Percentiles rank a stretch among this genome's conserved stretches.
Evolutionary conservation across 2,113 vertebrate genomes (phyloP).

Genomic region (Vidua chalybeata): DNA sequence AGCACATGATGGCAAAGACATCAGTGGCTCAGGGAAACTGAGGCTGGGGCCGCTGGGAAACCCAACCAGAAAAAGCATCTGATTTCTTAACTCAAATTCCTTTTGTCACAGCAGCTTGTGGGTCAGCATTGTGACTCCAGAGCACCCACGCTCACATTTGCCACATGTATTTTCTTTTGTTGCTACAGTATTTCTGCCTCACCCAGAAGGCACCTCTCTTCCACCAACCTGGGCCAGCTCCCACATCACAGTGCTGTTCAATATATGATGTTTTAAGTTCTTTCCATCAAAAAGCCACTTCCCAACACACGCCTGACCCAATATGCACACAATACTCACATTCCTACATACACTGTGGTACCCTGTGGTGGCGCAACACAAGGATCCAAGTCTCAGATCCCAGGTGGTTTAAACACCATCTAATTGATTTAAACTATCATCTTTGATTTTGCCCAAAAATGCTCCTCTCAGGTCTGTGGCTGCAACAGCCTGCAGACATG

Average conservation of each 20-base stretch:
- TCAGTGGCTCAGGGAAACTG: background rate
- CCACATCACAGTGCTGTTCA: background rate
- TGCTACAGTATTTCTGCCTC: background rate
- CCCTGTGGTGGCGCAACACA: rapidly evolving
- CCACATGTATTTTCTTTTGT: rapidly evolving
- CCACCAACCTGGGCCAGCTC: background rate
- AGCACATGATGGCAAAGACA: background rate
- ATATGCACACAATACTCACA: rapidly evolving
- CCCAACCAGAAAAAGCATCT: background rate
- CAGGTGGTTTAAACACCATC: background rate
- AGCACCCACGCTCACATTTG: background rate
- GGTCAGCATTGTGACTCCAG: rapidly evolving
- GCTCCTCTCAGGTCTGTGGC: background rate
- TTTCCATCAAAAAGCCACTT: background rate
- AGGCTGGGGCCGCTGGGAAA: background rate
- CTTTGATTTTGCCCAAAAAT: background rate
- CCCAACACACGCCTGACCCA: background rate
- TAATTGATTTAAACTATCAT: background rate
- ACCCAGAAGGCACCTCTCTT: no score
- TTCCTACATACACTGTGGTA: rapidly evolving
- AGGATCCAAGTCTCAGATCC: background rate
- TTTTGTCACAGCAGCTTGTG: background rate
- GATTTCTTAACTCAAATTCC: background rate
- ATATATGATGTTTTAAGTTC: rapidly evolving
- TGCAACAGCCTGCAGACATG: background rate